Conservation (phyloP, 2,113 vertebrate genomes). For the Anolis carolinensis region DNA sequence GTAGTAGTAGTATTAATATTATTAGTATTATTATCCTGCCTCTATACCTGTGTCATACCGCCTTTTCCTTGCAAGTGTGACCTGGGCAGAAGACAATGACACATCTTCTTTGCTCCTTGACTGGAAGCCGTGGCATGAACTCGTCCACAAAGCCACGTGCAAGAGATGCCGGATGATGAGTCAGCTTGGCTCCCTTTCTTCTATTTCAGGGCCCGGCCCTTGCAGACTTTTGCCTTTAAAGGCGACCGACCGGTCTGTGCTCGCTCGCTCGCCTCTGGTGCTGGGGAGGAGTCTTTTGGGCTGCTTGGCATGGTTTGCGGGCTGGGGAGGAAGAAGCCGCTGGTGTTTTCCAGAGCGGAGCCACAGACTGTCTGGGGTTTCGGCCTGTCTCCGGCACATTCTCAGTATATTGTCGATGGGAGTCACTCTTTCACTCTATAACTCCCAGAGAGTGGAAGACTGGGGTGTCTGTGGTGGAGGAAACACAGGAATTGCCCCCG, state of each 20-base stretch:
- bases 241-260: slow-evolving; percentile 32
- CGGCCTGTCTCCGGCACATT: fast-evolving
- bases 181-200: neutral
- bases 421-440: too few species aligned
- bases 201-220: neutral
- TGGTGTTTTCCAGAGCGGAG: slow-evolving; percentile 41
- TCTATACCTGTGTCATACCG: too few species aligned
- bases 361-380: slow-evolving; percentile 19
- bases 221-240: slow-evolving; percentile 59
- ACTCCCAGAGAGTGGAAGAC: too few species aligned
- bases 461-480: too few species aligned
- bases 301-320: slow-evolving; percentile 23
- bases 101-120: fast-evolving
- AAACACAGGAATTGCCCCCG: too few species aligned
- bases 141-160: neutral
- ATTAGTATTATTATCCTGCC: too few species aligned
- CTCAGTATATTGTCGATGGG: too few species aligned
- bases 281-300: neutral
- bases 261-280: neutral
- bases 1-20: too few species aligned
- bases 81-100: neutral
- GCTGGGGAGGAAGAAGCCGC: slow-evolving; percentile 32
- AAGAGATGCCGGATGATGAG: neutral
- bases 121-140: neutral
- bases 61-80: too few species aligned